phyloP scores from a whole-genome alignment of 2,888 invertebrate species.

The Adelphocoris suturalis region DNA sequence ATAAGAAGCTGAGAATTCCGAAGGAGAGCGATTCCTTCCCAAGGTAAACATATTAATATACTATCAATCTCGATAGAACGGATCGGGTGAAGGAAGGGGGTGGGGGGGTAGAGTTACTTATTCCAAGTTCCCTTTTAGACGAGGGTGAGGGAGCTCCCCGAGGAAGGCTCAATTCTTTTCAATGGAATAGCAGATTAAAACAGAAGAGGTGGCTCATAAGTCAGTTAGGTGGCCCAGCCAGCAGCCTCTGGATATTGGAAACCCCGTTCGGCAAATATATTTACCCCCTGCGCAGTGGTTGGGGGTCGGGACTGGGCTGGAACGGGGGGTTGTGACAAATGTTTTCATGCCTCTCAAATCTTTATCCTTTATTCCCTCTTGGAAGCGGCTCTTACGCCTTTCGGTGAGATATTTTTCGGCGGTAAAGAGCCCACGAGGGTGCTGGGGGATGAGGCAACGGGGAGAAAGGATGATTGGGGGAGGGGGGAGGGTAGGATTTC shows the following conservation, averaged over 20 bases:
- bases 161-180: slow-evolving; percentile 40
- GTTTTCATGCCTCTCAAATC: slow-evolving; percentile 68
- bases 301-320: neutral
- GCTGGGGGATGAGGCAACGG: neutral
- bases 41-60: too few species aligned
- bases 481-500: neutral
- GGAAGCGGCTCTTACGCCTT: slow-evolving; percentile 58
- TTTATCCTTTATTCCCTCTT: slow-evolving; percentile 61
- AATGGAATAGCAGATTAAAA: slow-evolving; percentile 42
- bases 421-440: slow-evolving; percentile 1
- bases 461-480: neutral
- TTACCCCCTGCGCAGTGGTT: neutral
- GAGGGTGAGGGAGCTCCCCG: neutral
- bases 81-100: too few species aligned
- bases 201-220: slow-evolving; percentile 40
- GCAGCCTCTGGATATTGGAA: slow-evolving; percentile 43
- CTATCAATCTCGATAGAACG: too few species aligned
- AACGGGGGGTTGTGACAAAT: slow-evolving; percentile 60
- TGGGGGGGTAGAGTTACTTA: too few species aligned
- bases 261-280: slow-evolving; percentile 51
- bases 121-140: neutral
- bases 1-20: too few species aligned
- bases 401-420: slow-evolving; percentile 48
- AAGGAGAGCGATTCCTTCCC: too few species aligned
- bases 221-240: slow-evolving; percentile 17